Percentiles rank a stretch among this genome's conserved stretches.
phyloP scores from a whole-genome alignment of 2,113 vertebrate genomes.

The Mandrillus leucophaeus region DNA sequence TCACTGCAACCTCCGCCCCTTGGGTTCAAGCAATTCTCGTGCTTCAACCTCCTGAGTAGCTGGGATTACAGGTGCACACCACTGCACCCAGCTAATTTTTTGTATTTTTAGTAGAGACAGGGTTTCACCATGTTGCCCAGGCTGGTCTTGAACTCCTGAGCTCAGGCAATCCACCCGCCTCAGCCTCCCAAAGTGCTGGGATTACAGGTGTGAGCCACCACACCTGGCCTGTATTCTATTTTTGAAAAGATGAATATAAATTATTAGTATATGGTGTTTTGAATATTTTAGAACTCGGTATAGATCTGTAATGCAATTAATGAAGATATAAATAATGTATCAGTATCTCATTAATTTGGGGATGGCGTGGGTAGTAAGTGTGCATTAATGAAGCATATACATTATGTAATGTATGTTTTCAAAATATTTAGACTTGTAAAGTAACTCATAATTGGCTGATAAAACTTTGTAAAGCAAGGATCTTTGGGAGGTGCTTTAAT shows the following conservation, averaged over 20 bases:
- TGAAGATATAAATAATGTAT: neutral
- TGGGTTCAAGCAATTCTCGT: too few relatives aligned
- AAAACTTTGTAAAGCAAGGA: slow-evolving; percentile 15
- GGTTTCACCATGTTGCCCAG: too few relatives aligned
- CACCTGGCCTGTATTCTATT: neutral
- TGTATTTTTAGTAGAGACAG: too few relatives aligned
- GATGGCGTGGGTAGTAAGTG: neutral
- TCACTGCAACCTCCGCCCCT: too few relatives aligned
- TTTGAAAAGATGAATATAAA: neutral
- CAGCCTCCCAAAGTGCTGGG: too few relatives aligned
- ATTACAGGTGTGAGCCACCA: too few relatives aligned
- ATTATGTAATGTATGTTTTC: neutral
- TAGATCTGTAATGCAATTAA: neutral
- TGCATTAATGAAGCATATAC: neutral
- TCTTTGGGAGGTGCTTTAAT: slow-evolving; percentile 14
- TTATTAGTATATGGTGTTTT: neutral
- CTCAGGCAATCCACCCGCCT: too few relatives aligned
- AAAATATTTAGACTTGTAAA: neutral
- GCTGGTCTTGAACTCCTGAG: too few relatives aligned
- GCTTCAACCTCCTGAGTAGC: too few relatives aligned
- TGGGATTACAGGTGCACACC: too few relatives aligned
- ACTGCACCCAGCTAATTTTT: too few relatives aligned
- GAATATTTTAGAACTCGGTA: slow-evolving; percentile 1
- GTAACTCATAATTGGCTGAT: neutral
- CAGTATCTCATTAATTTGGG: neutral